phyloP scores from a whole-genome alignment of 1,140 invertebrate species.

The Caerostris extrusa region DNA sequence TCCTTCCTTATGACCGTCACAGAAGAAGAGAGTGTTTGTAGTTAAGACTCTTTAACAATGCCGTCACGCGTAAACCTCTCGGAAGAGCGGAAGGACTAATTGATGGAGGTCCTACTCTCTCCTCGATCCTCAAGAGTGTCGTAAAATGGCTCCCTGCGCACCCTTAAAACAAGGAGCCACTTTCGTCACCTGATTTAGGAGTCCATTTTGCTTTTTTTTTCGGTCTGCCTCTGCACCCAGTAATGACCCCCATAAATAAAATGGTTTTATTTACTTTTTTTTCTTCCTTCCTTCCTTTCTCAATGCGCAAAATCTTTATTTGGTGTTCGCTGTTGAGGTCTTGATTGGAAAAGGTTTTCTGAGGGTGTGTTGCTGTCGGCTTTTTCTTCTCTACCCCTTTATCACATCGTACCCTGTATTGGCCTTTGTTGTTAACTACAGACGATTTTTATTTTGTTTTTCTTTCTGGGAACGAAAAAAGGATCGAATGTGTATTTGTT shows the following conservation, averaged over 20 bases:
- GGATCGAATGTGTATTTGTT: not conserved
- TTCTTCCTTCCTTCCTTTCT: not conserved
- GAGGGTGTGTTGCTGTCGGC: not conserved
- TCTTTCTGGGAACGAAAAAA: not conserved
- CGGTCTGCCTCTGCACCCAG: slow-evolving; percentile 26
- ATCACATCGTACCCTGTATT: not conserved
- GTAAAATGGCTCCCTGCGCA: slow-evolving; percentile 38
- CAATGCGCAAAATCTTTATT: slow-evolving; percentile 46
- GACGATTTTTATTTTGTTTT: not conserved
- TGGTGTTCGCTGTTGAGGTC: slow-evolving; percentile 59
- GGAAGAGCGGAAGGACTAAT: slow-evolving; percentile 10
- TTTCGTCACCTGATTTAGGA: slow-evolving; percentile 63
- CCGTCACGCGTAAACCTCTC: not conserved
- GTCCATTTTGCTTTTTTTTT: slow-evolving; percentile 51
- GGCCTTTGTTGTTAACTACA: slow-evolving; percentile 1
- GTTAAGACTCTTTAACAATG: slow-evolving; percentile 36
- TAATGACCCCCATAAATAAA: slow-evolving; percentile 70
- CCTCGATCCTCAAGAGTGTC: slow-evolving; percentile 28
- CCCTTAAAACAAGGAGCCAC: slow-evolving; percentile 42
- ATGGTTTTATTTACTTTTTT: not conserved
- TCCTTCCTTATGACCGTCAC: too few relatives aligned
- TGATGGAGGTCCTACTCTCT: slow-evolving; percentile 55
- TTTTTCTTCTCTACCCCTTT: not conserved
- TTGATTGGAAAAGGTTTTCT: slow-evolving; percentile 63
- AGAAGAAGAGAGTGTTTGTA: not conserved